Conservation (phyloP, 1,140 invertebrate genomes). For the Ceratosolen solmsi region DNA sequence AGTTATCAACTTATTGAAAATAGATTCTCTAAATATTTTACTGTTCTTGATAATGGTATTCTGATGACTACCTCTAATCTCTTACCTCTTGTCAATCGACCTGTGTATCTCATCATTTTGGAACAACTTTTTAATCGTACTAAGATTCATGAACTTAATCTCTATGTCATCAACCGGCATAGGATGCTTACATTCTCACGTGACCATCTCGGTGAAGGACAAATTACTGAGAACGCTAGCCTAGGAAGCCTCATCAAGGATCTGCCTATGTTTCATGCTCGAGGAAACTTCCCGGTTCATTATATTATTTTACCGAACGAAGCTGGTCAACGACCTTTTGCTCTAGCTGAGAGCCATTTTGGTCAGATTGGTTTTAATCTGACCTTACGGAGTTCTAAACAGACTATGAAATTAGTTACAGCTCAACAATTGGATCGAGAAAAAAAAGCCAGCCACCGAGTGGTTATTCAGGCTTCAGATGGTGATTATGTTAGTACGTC, state of each 20-base stretch:
- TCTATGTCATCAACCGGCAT: constrained; percentile 86
- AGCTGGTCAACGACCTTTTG: constrained; percentile 82
- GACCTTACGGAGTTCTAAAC: constrained; percentile 74
- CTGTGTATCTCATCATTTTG: constrained; percentile 85
- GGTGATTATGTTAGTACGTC: constrained; percentile 82
- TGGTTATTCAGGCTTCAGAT: constrained; percentile 83
- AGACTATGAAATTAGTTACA: constrained; percentile 81
- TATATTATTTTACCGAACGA: constrained; percentile 84
- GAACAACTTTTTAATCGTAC: constrained; percentile 86
- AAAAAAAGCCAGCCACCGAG: constrained; percentile 66
- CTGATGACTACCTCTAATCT: constrained; percentile 92
- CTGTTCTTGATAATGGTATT: constrained; percentile 88
- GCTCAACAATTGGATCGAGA: constrained; percentile 84
- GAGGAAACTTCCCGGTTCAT: constrained; percentile 77
- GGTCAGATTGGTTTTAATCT: constrained; percentile 74
- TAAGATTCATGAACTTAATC: constrained; percentile 84
- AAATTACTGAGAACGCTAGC: constrained; percentile 83
- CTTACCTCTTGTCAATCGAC: constrained; percentile 83
- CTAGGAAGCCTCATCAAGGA: constrained; percentile 80
- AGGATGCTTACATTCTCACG: constrained; percentile 85
- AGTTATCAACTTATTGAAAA: constrained; percentile 82
- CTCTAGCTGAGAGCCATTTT: constrained; percentile 77
- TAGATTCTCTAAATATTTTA: constrained; percentile 87
- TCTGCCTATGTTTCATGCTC: constrained; percentile 79
- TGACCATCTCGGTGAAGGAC: constrained; percentile 78